phyloP scores from a whole-genome alignment of 2,797 vertebrate species.

The Rallus crepitans region DNA sequence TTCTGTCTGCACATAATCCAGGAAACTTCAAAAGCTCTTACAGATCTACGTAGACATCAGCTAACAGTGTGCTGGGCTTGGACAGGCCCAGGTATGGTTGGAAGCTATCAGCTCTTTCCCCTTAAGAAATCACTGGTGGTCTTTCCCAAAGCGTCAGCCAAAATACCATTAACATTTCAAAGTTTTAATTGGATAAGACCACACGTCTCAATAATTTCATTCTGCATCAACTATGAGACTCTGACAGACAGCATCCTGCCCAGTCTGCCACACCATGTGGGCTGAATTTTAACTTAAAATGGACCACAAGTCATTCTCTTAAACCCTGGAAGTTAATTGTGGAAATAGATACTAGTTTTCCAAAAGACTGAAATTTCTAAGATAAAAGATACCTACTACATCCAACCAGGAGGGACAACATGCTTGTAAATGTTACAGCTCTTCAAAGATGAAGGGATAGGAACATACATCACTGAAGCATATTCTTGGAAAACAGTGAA shows the following conservation, averaged over 20 bases:
- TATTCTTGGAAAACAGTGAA: neutral
- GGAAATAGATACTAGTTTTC: neutral
- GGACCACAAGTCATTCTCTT: neutral
- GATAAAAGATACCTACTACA: neutral
- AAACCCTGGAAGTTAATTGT: neutral
- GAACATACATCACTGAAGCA: neutral
- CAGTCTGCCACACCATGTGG: neutral
- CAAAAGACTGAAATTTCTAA: neutral
- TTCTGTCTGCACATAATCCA: neutral
- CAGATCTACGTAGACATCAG: neutral
- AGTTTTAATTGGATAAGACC: conserved; percentile 14
- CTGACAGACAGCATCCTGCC: neutral
- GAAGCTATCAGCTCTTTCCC: neutral
- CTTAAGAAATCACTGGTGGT: conserved; percentile 26
- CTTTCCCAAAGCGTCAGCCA: neutral
- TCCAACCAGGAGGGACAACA: neutral
- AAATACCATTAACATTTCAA: neutral
- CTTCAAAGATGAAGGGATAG: neutral
- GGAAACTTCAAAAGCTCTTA: conserved; percentile 31
- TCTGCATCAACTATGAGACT: neutral
- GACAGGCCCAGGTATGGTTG: neutral
- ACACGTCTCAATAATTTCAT: neutral
- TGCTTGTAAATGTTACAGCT: neutral
- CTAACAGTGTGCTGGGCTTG: neutral
- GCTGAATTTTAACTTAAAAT: neutral